Evolutionary conservation across 2,113 vertebrate genomes (phyloP), one percentile per base, ranked within the genome.

Genomic region (Albula glossodonta): DNA sequence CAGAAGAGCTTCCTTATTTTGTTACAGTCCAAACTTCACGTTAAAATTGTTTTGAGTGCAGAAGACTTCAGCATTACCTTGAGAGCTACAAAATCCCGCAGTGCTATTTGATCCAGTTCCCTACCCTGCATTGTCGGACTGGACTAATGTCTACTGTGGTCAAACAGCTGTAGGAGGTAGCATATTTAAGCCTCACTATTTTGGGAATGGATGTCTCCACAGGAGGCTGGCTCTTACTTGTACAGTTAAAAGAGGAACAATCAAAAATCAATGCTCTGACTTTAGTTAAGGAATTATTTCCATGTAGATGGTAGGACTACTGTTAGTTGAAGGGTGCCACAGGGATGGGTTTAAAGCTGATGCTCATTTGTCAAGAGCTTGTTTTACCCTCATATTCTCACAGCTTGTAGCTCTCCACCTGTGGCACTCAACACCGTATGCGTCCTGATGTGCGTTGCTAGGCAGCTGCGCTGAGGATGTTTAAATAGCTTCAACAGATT

Each of bases 381-480:
- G 7, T 74, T 31, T n/a, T n/a, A 31, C 70, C n/a, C 10, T 74
- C 10, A 70, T n/a, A n/a, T 22, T 25, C 19, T n/a, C 11, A 25
- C n/a, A 66, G 82, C 56, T 41, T 66, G 49, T 6, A 83, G 82
- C 56, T 11, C 56, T 22, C 5, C 22, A 63, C 13, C 82, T 83
- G 82, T 70, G 50, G 53, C 82, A 70, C 7, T 50, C 41, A 60
- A 11, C 41, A n/a, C 25, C 25, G 60, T 63, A 63, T 83, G 60
- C 60, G 57, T 48, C 15, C 10, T 83, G 53, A 3, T 10, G 41
- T 83, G 50, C 13, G 25, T 12, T 17, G 56, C 56, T 41, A 83
- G 60, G 82, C n/a, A 83, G 41, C 82, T 48, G 82, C 82, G 8
- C 53, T 56, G 49, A 66, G 31, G 82, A 66, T 70, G 49, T 66